These are phyloP conservation scores for Pelobates fuscus DNA, from an alignment of 2,113 vertebrate genomes.

Conservation along the genomic window DNA sequence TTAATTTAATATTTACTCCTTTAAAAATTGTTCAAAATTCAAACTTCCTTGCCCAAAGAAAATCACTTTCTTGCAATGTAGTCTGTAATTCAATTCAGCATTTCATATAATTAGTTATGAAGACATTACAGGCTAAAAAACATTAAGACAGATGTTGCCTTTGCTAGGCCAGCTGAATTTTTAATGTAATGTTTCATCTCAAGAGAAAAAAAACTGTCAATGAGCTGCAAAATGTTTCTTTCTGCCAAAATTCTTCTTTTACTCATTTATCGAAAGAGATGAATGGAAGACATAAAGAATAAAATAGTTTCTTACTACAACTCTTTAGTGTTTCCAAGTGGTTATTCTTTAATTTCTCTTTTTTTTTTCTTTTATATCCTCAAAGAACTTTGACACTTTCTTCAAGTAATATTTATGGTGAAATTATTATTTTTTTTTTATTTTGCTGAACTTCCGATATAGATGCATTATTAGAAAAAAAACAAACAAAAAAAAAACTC, in stretches of 20 bases:
- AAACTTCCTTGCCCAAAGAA: too few species aligned
- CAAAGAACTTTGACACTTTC: constrained; percentile 12
- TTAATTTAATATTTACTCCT: too few species aligned
- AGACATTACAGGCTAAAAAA: constrained; percentile 36
- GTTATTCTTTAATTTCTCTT: constrained; percentile 19
- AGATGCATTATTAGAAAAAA: constrained; percentile 24
- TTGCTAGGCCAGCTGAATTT: constrained; percentile 50
- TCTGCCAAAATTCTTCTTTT: constrained; percentile 52
- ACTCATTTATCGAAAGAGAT: constrained; percentile 50
- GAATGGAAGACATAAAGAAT: constrained; percentile 45
- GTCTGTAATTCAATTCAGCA: not conserved
- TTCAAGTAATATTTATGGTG: not conserved
- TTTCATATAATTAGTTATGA: constrained; percentile 24
- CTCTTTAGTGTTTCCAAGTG: constrained; percentile 30
- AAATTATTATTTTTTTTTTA: constrained; percentile 10
- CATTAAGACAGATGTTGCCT: constrained; percentile 52
- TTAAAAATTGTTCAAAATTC: too few species aligned
- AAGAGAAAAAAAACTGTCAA: constrained; percentile 48
- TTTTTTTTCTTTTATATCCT: constrained; percentile 8
- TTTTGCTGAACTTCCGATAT: constrained; percentile 10
- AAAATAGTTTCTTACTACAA: constrained; percentile 27
- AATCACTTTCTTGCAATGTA: constrained; percentile 1
- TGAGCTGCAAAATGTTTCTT: not conserved
- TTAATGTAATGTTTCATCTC: constrained; percentile 24
- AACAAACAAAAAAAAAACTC: too few species aligned